Evolutionary conservation across 23 tunicate species (phyloP), one percentile per base, ranked within the genome.

Genomic region (Styela clava): DNA sequence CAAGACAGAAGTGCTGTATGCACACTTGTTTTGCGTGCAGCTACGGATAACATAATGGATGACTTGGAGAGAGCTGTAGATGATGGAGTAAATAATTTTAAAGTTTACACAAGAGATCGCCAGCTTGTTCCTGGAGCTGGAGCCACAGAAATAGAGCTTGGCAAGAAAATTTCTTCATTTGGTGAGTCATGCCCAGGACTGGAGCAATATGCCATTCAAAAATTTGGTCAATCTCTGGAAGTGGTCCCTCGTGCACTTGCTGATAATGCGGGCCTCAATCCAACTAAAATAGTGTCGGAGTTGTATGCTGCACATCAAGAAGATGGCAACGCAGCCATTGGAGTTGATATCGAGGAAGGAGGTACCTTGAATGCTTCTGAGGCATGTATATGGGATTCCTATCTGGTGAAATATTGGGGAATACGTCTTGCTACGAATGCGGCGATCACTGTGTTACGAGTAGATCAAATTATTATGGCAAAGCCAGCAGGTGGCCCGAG

Each of bases 41-140:
- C 91, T 35, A 95, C 99, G 19, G 85, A 83, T 18, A 95, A 95
- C 69, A 86, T 95, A 24, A 56, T 95, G 82, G 99, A 95, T 77
- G 99, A 95, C 80, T 64, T 95, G 63, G 99, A 95, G 74, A 72
- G 99, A 73, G 99, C 99, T 56, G 99, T 95, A 22, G 99, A 95
- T 86, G 99, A 95, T 81, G 99, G 92, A 12, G 99, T 95, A n/a
- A 95, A 95, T 69, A 95, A 95, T 69, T 95, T 86, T 81, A 95
- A 95, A 86, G 98, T 94, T 62, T 73, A 73, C 69, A 94, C 98
- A 19, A 79, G 90, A 74, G 99, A 95, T 81, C 68, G 72, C 37
- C 74, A 90, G 63, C 86, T 82, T 35, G 89, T 95, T 30, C 86
- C 99, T 23, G 99, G 99, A 3, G 99, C 96, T 1, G 99, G 99